phyloP scores from a whole-genome alignment of 2,113 vertebrate species.

The Isichthys henryi region DNA sequence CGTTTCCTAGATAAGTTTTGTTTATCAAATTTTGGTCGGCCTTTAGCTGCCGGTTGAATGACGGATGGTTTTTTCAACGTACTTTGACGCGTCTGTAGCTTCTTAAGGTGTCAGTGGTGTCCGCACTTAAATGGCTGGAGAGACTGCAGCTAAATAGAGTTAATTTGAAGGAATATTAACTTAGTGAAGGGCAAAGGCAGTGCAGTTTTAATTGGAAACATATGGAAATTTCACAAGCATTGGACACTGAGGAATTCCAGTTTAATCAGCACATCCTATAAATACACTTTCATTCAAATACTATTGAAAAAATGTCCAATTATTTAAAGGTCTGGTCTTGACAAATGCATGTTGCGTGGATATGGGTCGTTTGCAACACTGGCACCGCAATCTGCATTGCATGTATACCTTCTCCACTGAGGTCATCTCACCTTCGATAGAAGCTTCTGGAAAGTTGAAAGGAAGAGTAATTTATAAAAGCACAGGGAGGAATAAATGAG shows the following conservation, averaged over 20 bases:
- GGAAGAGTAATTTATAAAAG: neutral
- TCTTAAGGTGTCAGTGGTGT: neutral
- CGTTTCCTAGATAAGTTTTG: neutral
- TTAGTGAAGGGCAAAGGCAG: neutral
- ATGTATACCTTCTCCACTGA: neutral
- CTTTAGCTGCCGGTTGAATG: neutral
- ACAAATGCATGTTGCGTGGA: neutral
- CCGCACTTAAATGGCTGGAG: neutral
- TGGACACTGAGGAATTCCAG: neutral
- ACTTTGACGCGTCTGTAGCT: neutral
- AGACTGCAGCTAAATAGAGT: neutral
- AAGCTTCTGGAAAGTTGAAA: neutral
- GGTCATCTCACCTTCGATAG: neutral
- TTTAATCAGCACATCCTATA: neutral
- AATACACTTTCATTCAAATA: neutral
- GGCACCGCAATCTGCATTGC: neutral
- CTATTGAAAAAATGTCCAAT: neutral
- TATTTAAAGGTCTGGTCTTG: neutral
- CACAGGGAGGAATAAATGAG: neutral
- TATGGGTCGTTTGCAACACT: neutral
- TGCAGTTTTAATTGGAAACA: neutral
- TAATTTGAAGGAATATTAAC: neutral
- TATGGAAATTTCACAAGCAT: neutral
- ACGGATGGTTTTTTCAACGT: neutral
- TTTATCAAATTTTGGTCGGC: neutral